A percentile compares a stretch with the other conserved stretches of the same genome.
These are phyloP conservation scores for Liasis olivaceus DNA, from an alignment of 2,797 vertebrate species.

Conservation along the genomic window DNA sequence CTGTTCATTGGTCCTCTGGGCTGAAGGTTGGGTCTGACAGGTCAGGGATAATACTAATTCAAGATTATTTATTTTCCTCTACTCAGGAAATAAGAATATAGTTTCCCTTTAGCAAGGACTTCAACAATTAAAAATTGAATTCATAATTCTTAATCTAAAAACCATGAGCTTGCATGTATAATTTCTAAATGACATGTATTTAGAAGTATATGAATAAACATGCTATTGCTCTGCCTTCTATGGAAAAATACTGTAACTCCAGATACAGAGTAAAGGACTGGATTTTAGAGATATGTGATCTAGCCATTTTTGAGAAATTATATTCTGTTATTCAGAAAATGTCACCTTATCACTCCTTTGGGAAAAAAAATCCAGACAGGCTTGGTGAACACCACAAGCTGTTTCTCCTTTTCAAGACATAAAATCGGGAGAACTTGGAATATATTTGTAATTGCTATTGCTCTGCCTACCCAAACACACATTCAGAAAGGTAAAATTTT, in stretches of 20 bases:
- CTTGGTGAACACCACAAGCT: background rate
- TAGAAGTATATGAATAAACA: background rate
- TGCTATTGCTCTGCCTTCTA: background rate
- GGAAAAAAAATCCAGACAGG: background rate
- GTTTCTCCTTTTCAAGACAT: background rate
- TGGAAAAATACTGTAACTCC: background rate
- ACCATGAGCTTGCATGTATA: background rate
- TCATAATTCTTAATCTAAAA: background rate
- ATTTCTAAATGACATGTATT: background rate
- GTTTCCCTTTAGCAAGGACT: background rate
- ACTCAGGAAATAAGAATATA: background rate
- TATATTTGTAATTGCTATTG: background rate
- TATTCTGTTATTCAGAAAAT: background rate
- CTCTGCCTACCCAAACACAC: background rate
- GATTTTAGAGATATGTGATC: background rate
- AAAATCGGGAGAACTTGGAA: background rate
- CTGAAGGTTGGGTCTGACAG: background rate
- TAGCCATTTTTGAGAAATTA: background rate
- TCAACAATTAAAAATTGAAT: background rate
- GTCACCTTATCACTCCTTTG: background rate
- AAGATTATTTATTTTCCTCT: background rate
- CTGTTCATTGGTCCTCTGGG: background rate
- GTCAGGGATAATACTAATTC: background rate
- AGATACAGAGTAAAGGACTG: background rate
- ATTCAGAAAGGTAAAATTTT: background rate